Base-by-base conservation (phyloP, 1,140 invertebrate species). In the Drosophila ficusphila region DNA sequence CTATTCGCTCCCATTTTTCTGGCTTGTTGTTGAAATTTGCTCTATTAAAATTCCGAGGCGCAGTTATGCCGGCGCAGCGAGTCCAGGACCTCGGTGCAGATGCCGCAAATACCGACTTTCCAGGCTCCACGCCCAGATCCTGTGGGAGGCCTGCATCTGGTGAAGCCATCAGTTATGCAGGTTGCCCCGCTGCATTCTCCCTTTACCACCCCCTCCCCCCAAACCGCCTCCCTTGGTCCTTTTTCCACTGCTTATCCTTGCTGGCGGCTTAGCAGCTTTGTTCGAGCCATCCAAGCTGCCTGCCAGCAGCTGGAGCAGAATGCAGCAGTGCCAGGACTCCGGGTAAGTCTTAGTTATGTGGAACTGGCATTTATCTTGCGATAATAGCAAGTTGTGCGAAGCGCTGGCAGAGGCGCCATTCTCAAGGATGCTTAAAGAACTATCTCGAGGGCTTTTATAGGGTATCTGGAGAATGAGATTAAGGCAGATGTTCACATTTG, bases 11-110 rank as follows among this genome's bases (percentile, higher is more conserved):
- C 57, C 36, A 25, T 65, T 67, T 48, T 67, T 65, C 36, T 3
- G 16, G 34, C 46, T 67, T 67, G 60, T 68, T 68, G 64, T 67
- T 27, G 36, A 89, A 88, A 88, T 88, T 88, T 76, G 83, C 82
- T 88, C 83, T 88, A 88, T 88, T 88, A 88, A 88, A 88, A 88
- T 88, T 82, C 82, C 83, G 58, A 47, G 75, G 42, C 74, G 61
- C 53, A 68, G 65, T 65, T 73, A 62, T 79, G 69, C 74, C 39
- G 38, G 38, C 34, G 5, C 34, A 36, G 9, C 34, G 34, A 38
- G 34, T 8, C 19, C 57, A 41, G 56, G 41, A 8, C 57, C 19
- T 31, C 21, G 29, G n/a, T 33, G 64, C 34, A 67, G 56, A 62
- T 81, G 79, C 74, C 62, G 53, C 67, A 47, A 54, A 74, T 86